Base-by-base conservation (phyloP, 2,797 vertebrate genomes). In the Myotis planiceps region DNA sequence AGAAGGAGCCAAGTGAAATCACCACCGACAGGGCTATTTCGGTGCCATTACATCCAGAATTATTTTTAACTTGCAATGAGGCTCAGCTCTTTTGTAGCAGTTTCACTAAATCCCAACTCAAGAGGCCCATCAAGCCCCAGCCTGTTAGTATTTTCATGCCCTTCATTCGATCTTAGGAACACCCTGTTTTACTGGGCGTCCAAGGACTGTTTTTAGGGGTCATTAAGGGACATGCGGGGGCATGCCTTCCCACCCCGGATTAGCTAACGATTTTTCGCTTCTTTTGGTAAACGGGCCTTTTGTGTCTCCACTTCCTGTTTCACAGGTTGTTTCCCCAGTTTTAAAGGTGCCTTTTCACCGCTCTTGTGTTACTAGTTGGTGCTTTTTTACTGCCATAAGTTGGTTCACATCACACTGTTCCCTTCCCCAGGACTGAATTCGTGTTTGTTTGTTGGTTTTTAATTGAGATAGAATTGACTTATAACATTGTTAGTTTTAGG, bases 31-130 rank as follows among this genome's bases (percentile, higher is more conserved):
- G 82, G 74, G 25, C 81, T 90, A 75, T 87, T 92, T 88, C 25
- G 72, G 39, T 55, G 42, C 37, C 58, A 18, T 94, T 76, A 21
- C 5, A 0, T 58, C 85, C 71, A 5, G n/a, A 47, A 72, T 39
- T 83, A 89, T 91, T 89, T 92, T 91, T 83, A 89, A 72, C 82
- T 66, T 92, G 39, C 75, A 49, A 34, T 0, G 71, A 89, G 55
- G 47, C 78, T 84, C 39, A 19, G 27, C 25, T 18, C 66, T 76
- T 94, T 65, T 51, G 75, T 84, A 25, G 9, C 27, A 21, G 72
- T 66, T 78, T 95, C 60, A 66, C 25, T 58, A 81, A 81, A 82
- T 85, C 39, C 92, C 47, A 81, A 2, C 49, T 69, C 18, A 2
- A 15, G 88, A 29, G 49, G 29, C 37, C 60, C 47, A 47, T 60